Conservation (phyloP, 2,888 invertebrate genomes). For the Trachelus stipa region DNA sequence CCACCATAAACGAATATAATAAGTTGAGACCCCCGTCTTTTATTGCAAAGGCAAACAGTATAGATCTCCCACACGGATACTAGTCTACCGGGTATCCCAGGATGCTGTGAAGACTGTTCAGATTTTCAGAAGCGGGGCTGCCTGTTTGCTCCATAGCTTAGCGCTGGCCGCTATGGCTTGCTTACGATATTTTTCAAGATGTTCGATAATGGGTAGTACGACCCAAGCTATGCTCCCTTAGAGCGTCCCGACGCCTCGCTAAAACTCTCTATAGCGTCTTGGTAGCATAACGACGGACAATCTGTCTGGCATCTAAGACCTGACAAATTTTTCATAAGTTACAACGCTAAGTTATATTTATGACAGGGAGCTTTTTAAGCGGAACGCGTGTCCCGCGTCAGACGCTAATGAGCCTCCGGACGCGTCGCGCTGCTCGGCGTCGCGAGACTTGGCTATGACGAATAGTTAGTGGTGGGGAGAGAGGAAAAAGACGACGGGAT, state of each 20-base stretch:
- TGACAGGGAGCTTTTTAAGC: conserved; percentile 39
- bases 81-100: neutral
- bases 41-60: conserved; percentile 23
- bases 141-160: conserved; percentile 23
- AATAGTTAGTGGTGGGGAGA: conserved; percentile 32
- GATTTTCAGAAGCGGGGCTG: conserved; percentile 6
- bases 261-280: neutral
- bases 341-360: conserved; percentile 47
- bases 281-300: neutral
- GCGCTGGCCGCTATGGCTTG: conserved; percentile 21
- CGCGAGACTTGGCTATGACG: conserved; percentile 37
- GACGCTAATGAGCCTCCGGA: conserved; percentile 52
- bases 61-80: neutral
- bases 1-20: conserved; percentile 35
- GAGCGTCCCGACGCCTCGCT: neutral
- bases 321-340: conserved; percentile 53
- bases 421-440: conserved; percentile 18
- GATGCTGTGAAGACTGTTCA: neutral
- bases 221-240: neutral
- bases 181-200: conserved; percentile 25
- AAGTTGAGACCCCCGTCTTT: conserved; percentile 28
- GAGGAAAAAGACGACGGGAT: neutral
- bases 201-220: neutral
- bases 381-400: conserved; percentile 48
- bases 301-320: conserved; percentile 26